Base-by-base conservation (phyloP, 2,113 vertebrate species). In the Cryptotis parvus region DNA sequence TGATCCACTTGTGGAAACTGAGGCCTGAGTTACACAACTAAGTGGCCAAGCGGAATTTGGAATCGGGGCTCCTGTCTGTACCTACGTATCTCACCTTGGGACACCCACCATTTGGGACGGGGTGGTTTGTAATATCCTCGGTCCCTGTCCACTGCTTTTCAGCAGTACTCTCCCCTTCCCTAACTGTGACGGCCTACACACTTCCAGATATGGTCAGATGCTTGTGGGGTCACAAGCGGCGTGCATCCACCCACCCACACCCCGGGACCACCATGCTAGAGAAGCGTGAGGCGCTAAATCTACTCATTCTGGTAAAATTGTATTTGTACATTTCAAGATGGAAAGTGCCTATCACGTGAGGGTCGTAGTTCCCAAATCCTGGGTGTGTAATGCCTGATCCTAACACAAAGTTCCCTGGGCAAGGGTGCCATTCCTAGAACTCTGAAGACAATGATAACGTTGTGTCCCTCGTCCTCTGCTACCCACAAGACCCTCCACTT, bases 221-320 rank as follows among this genome's bases (percentile, higher is more conserved):
- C 35, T 33, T 9, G 6, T 18, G 2, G 33, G 52, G 68, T 6
- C 24, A 24, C 6, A 12, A 15, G 10, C 4, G 7, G 0, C 18
- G 35, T 3, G 8, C 4, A 11, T 5, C 6, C 58, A 26, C 18
- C 27, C 31, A 81, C 15, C 12, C 15, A 9, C 18, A 2, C 7
- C 4, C 86, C 37, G 70, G 9, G 76, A 37, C 11, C 20, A 83
- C 9, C 11, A 37, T 8, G n/a, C 22, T 29, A 45, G 81, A 74
- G 29, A 92, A 80, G 85, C 9, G 12, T 49, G 22, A 1, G 49
- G 37, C 29, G 88, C 31, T 43, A 90, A 81, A 87, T 31, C 39
- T 86, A 89, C 78, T 49, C 58, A 35, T 41, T 45, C 31, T 41
- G 6, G 37, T 77, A 91, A 82, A 89, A 41, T 76, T 84, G 39